Conservation (phyloP, 2,888 invertebrate genomes). For the Rhamphomyia laevipes region DNA sequence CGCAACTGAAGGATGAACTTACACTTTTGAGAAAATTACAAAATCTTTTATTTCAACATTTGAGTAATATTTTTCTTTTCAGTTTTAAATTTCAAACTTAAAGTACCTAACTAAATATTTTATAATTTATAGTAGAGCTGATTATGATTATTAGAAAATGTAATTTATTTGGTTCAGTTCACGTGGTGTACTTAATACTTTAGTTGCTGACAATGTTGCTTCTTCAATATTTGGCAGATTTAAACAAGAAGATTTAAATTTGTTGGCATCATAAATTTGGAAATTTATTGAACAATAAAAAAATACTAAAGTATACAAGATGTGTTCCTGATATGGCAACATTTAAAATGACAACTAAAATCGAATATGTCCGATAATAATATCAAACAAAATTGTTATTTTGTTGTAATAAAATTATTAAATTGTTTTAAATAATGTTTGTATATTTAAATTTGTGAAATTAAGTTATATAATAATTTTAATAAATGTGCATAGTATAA, state of each 20-base stretch:
- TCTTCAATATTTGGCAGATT: constrained; percentile 44
- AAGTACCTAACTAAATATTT: neutral
- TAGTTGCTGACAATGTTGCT: constrained; percentile 45
- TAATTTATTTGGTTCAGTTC: constrained; percentile 59
- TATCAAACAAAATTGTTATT: no score
- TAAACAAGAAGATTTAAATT: constrained; percentile 42
- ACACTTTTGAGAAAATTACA: neutral
- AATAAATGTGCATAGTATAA: no score
- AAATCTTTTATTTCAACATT: neutral
- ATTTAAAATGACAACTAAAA: neutral
- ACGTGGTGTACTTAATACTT: constrained; percentile 46
- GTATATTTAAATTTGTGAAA: no score
- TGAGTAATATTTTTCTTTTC: neutral
- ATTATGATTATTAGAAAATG: constrained; percentile 41
- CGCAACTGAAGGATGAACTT: constrained; percentile 39
- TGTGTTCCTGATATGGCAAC: constrained; percentile 16
- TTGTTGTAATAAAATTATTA: no score
- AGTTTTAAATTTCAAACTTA: no score
- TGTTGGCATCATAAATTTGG: constrained; percentile 54
- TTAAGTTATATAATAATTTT: no score
- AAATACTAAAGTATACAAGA: constrained; percentile 25
- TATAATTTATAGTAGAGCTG: constrained; percentile 14
- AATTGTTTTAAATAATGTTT: no score
- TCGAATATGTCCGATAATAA: neutral
- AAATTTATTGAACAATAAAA: constrained; percentile 31